Percentiles rank a stretch among this genome's conserved stretches.
phyloP scores from a whole-genome alignment of 2,797 vertebrate genomes.

The Diceros bicornis region DNA sequence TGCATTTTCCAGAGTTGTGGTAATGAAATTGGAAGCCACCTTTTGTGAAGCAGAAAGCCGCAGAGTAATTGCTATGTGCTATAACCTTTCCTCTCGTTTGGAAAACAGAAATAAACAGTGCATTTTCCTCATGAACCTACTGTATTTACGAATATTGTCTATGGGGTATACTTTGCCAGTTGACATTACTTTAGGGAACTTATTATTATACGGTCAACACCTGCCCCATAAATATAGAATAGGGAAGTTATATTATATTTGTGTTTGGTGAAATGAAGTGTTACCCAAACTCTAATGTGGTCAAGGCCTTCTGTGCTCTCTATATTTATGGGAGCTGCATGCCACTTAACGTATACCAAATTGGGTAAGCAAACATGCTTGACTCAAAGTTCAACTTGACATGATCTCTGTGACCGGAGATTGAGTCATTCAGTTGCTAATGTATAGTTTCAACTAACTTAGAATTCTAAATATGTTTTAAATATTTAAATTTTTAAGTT shows the following conservation, averaged over 20 bases:
- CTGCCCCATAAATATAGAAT: conserved; percentile 89
- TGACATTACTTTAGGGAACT: conserved; percentile 87
- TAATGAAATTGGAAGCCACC: conserved; percentile 81
- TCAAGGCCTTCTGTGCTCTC: conserved; percentile 84
- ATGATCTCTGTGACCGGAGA: conserved; percentile 72
- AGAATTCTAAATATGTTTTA: conserved; percentile 68
- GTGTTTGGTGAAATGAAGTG: conserved; percentile 88
- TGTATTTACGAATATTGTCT: conserved; percentile 83
- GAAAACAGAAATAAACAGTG: conserved; percentile 84
- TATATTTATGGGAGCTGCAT: conserved; percentile 86
- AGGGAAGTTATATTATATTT: conserved; percentile 88
- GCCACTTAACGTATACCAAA: conserved; percentile 79
- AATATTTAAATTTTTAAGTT: conserved; percentile 16
- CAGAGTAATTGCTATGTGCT: conserved; percentile 84
- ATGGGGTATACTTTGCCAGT: conserved; percentile 87
- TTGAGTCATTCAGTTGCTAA: conserved; percentile 69
- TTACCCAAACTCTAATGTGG: conserved; percentile 88
- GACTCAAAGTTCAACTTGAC: conserved; percentile 83
- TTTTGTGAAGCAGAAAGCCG: conserved; percentile 79
- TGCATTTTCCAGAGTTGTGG: conserved; percentile 70
- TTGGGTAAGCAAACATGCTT: conserved; percentile 79
- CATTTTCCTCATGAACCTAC: conserved; percentile 70
- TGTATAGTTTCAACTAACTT: conserved; percentile 72
- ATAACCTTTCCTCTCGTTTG: conserved; percentile 66
- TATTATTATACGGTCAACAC: conserved; percentile 89